Evolutionary conservation across 2,888 invertebrate species (phyloP).

Genomic region (Eupithecia abbreviata): DNA sequence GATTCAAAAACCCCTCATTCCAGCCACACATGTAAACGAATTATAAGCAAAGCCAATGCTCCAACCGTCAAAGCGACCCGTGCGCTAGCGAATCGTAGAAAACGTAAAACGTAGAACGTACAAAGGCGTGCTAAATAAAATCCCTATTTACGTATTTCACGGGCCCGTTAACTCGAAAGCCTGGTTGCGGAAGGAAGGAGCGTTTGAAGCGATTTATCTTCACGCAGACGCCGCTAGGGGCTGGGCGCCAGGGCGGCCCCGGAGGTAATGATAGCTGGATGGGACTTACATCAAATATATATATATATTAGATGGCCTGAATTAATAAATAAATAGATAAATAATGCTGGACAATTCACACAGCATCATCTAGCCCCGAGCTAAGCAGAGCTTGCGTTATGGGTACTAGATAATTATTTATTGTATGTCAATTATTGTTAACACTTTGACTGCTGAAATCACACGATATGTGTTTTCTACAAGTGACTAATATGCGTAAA

Average conservation of each 20-base stretch:
- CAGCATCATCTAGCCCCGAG: too few species aligned
- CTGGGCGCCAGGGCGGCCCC: slow-evolving; percentile 43
- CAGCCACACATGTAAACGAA: background rate
- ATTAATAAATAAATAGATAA: too few species aligned
- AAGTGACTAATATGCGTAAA: too few species aligned
- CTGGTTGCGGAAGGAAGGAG: slow-evolving; percentile 57
- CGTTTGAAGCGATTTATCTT: slow-evolving; percentile 64
- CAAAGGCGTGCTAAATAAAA: slow-evolving; percentile 60
- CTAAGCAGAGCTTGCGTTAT: too few species aligned
- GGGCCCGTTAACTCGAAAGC: slow-evolving; percentile 61
- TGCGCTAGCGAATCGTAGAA: background rate
- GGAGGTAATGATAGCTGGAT: background rate
- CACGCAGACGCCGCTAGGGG: slow-evolving; percentile 57
- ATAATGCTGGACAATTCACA: too few species aligned
- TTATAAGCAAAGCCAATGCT: background rate
- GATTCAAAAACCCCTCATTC: background rate
- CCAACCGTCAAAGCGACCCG: background rate
- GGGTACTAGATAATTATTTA: too few species aligned
- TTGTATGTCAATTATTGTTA: too few species aligned
- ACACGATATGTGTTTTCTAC: too few species aligned
- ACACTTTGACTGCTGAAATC: too few species aligned
- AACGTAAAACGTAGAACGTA: slow-evolving; percentile 11
- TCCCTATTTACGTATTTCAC: slow-evolving; percentile 65
- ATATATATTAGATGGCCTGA: too few species aligned
- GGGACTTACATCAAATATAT: too few species aligned